These are phyloP conservation scores for Buceros bicornis DNA, from an alignment of 2,797 vertebrate genomes.

Conservation along the genomic window DNA sequence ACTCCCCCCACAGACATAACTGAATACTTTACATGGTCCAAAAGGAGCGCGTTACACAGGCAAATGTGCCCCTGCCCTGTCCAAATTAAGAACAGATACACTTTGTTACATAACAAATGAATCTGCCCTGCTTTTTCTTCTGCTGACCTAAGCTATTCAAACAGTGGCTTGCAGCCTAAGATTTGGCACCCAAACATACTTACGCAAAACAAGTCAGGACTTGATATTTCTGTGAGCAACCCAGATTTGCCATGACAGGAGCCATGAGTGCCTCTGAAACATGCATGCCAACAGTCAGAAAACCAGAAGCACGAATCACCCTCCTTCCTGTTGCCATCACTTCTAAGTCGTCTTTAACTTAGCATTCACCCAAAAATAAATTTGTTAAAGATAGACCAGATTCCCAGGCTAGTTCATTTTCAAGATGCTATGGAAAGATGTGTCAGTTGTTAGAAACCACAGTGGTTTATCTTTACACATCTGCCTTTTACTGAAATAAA, in stretches of 20 bases:
- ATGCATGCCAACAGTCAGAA: background rate
- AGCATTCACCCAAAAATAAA: background rate
- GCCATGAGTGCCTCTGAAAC: background rate
- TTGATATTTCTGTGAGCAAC: background rate
- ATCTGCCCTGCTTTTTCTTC: background rate
- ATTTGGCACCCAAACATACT: background rate
- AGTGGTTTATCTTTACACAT: background rate
- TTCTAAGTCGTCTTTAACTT: background rate
- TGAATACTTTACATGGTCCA: background rate
- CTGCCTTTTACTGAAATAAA: background rate
- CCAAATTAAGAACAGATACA: background rate
- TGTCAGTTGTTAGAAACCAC: background rate
- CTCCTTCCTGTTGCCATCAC: background rate
- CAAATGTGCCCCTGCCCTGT: background rate
- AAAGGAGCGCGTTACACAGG: background rate
- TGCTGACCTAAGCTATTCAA: background rate
- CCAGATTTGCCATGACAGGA: background rate
- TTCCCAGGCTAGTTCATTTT: background rate
- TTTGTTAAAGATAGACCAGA: background rate
- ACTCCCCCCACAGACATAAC: background rate
- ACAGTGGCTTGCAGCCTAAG: rapidly evolving
- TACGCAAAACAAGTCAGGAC: background rate
- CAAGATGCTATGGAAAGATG: background rate
- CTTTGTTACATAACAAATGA: rapidly evolving
- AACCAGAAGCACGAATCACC: background rate